These are phyloP conservation scores for Andrena minutula DNA, from an alignment of 2,888 invertebrate species.

Conservation along the genomic window DNA sequence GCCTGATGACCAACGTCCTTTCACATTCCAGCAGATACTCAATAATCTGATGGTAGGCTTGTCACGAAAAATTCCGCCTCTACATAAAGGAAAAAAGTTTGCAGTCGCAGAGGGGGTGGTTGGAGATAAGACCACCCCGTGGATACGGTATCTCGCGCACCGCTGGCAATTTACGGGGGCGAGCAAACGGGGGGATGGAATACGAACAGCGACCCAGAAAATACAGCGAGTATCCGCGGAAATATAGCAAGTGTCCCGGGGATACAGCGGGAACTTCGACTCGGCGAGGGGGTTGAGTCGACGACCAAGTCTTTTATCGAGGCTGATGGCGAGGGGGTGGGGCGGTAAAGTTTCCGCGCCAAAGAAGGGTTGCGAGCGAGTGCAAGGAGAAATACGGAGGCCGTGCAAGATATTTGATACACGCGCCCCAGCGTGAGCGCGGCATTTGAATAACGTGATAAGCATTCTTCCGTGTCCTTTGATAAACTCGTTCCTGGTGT, in stretches of 20 bases:
- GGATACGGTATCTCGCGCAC: conserved; percentile 55
- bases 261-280: conserved; percentile 51
- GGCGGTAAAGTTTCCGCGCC: conserved; percentile 12
- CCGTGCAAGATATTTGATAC: conserved; percentile 52
- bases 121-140: conserved; percentile 44
- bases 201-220: conserved; percentile 46
- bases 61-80: conserved; percentile 9
- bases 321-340: neutral
- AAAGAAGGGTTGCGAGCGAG: conserved; percentile 19
- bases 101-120: neutral
- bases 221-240: conserved; percentile 52
- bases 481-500: conserved; percentile 65
- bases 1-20: neutral
- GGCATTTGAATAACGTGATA: conserved; percentile 75
- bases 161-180: conserved; percentile 62
- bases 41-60: neutral
- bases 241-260: conserved; percentile 63
- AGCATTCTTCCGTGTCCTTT: conserved; percentile 53
- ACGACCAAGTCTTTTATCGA: conserved; percentile 54
- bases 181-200: conserved; percentile 48
- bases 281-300: conserved; percentile 12
- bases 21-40: neutral
- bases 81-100: conserved; percentile 35
- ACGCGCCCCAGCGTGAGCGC: conserved; percentile 12
- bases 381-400: conserved; percentile 8